phyloP scores from a whole-genome alignment of 2,888 invertebrate genomes.

The Cerastis leucographa region DNA sequence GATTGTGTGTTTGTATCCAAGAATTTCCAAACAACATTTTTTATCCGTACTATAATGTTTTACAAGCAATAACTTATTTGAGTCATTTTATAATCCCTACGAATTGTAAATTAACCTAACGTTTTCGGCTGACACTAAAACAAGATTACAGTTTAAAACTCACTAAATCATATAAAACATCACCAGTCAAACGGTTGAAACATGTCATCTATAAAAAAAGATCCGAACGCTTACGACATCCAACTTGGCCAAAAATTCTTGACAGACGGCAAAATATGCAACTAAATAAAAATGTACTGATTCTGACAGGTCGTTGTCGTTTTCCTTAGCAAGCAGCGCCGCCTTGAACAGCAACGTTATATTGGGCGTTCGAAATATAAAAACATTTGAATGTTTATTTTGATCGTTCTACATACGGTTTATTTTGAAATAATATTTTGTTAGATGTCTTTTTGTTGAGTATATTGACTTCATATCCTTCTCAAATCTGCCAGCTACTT shows the following conservation, averaged over 20 bases:
- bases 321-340: conserved; percentile 39
- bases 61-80: conserved; percentile 44
- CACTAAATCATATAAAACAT: conserved; percentile 71
- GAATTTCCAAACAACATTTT: background rate
- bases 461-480: conserved; percentile 28
- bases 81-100: conserved; percentile 50
- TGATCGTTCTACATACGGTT: conserved; percentile 45
- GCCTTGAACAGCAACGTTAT: conserved; percentile 15
- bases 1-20: background rate
- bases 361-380: conserved; percentile 25
- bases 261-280: conserved; percentile 34
- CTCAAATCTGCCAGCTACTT: conserved; percentile 7
- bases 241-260: conserved; percentile 2
- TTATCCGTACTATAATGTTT: conserved; percentile 21
- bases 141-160: conserved; percentile 64
- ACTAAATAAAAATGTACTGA: conserved; percentile 45
- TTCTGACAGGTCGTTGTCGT: conserved; percentile 41
- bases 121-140: conserved; percentile 45
- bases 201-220: conserved; percentile 58
- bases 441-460: conserved; percentile 16
- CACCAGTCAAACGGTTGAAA: conserved; percentile 67
- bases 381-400: conserved; percentile 54
- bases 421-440: conserved; percentile 42
- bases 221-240: conserved; percentile 44
- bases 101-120: conserved; percentile 59